phyloP scores from a whole-genome alignment of 2,797 vertebrate species.

The Sphenodon punctatus region DNA sequence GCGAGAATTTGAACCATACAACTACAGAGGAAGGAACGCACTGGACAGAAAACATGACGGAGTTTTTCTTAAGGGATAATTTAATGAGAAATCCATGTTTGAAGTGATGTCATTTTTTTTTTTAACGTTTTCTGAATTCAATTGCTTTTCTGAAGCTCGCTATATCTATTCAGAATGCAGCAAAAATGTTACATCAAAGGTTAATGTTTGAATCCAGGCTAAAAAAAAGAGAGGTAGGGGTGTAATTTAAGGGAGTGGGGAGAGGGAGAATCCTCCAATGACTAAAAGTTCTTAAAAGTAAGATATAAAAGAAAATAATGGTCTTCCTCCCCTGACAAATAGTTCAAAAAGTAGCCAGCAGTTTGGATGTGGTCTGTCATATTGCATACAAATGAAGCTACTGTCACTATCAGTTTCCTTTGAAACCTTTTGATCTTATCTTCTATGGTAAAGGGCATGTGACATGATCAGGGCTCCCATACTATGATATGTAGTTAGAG shows the following conservation, averaged over 20 bases:
- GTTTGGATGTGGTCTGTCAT: constrained; percentile 76
- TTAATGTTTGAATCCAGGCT: constrained; percentile 63
- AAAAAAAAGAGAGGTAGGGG: constrained; percentile 37
- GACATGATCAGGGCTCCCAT: constrained; percentile 35
- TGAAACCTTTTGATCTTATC: constrained; percentile 73
- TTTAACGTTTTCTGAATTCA: constrained; percentile 71
- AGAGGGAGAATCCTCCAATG: constrained; percentile 68
- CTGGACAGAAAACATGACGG: constrained; percentile 41
- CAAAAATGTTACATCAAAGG: constrained; percentile 76
- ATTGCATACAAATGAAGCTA: constrained; percentile 77
- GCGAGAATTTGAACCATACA: constrained; percentile 32
- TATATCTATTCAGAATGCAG: constrained; percentile 74
- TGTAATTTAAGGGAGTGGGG: constrained; percentile 20
- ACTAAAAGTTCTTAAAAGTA: constrained; percentile 79
- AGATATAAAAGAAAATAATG: constrained; percentile 76
- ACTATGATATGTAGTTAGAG: constrained; percentile 23
- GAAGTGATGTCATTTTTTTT: constrained; percentile 75
- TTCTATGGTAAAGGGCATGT: constrained; percentile 58
- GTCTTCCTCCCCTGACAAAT: constrained; percentile 77
- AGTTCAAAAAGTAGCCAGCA: constrained; percentile 78
- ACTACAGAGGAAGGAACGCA: background rate
- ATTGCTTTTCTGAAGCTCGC: constrained; percentile 73
- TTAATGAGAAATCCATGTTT: constrained; percentile 69
- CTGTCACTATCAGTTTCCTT: constrained; percentile 74
- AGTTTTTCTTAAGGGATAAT: constrained; percentile 54